Conservation (phyloP, 1,140 invertebrate species). For the Arion vulgaris region DNA sequence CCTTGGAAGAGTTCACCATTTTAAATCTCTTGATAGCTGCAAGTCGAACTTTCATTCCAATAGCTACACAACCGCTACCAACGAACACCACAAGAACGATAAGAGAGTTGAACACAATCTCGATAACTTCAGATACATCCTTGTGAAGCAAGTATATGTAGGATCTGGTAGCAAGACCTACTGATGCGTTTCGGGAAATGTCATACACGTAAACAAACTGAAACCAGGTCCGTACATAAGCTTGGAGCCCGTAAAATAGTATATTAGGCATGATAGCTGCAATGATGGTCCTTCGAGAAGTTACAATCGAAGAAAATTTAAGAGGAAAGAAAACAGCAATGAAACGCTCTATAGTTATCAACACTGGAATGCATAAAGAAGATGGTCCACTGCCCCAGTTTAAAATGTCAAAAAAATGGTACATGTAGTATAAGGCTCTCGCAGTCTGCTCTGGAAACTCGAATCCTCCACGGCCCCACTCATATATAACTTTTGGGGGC, state of each 20-base stretch:
- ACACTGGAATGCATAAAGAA: not conserved
- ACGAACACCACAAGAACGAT: not conserved
- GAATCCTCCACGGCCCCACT: constrained; percentile 8
- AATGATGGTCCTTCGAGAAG: not conserved
- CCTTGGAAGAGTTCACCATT: not conserved
- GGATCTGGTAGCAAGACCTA: not conserved
- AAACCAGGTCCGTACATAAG: constrained; percentile 22
- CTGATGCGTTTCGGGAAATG: not conserved
- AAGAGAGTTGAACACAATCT: not conserved
- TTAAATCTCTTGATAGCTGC: not conserved
- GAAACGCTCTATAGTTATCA: constrained; percentile 2
- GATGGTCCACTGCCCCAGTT: constrained; percentile 16
- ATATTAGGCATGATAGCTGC: not conserved
- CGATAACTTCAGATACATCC: not conserved
- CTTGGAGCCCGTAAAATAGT: not conserved
- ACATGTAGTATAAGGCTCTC: not conserved
- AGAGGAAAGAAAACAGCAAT: constrained; percentile 11
- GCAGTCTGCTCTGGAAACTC: not conserved
- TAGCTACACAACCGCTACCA: not conserved
- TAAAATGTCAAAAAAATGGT: constrained; percentile 25
- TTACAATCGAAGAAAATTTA: not conserved
- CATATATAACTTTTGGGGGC: not conserved
- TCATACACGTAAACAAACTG: constrained; percentile 11
- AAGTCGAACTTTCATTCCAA: constrained; percentile 13
- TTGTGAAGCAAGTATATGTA: not conserved